Base-by-base conservation (phyloP, 2,888 invertebrate genomes). In the Calephelis perditalis region DNA sequence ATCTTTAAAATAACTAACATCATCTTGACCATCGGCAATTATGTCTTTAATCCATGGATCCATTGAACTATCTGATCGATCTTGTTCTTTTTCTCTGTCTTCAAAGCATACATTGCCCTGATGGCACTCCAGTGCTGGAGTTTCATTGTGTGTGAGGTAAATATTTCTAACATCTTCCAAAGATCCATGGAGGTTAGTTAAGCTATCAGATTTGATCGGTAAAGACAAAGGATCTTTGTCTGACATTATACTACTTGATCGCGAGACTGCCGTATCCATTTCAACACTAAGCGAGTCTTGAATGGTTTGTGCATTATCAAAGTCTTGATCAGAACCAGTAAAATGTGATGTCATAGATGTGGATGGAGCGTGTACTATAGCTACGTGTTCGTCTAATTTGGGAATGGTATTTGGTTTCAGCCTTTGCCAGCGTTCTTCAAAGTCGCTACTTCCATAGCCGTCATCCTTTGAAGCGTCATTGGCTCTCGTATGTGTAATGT, bases 391-490 rank as follows among this genome's bases (percentile, higher is more conserved):
- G 73, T 93, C 93, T 40, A 92, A 76, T 70, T 92, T 92, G 26
- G 92, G 91, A 26, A 92, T 92, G 47, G 86, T 81, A 77, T 95
- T 95, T 12, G 95, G 94, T 75, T 93, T 94, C 67, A 94, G 90
- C 36, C 87, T 89, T 70, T 94, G 93, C 96, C 96, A 96, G 60
- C 95, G 92, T 54, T 91, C 91, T 71, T 96, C 95, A 76, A 96
- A 96, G 77, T 95, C 91, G 5, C 84, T 75, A 69, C 74, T 78
- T 52, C 73, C 74, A 67, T 77, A 77, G 56, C 75, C 77, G 63
- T 77, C 75, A 69, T 74, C 74, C n/a, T 66, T 71, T 2, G 77
- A 62, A 15, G 70, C 64, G 11, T 69, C 70, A 55, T 63, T 67
- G 8, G 72, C 63, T 46, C 68, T 75, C 26, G 75, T 71, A 66